Base-by-base conservation (phyloP, 2,113 vertebrate species). In the Pavo muticus region DNA sequence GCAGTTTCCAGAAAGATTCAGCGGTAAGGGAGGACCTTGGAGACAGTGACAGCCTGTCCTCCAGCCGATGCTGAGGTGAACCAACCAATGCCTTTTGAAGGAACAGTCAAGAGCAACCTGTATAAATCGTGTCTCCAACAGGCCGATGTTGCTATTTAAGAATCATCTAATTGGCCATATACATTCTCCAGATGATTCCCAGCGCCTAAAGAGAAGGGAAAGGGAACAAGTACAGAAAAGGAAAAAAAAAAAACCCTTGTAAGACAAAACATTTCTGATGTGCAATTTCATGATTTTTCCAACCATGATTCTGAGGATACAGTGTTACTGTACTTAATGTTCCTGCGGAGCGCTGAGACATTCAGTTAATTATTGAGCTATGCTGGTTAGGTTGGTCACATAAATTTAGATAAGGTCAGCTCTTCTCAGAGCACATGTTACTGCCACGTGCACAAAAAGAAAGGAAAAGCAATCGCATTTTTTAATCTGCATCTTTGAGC, bases 401-500 rank as follows among this genome's bases (percentile, higher is more conserved):
- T 42, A 35, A 91, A 61, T 83, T 75, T 67, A 76, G 42, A 24
- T 75, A 67, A 87, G 75, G 86, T 78, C 80, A 94, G 29, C 57
- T 57, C 35, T 39, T 35, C 68, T 37, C 14, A 7, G 32, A 7
- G 50, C 87, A 91, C 37, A 8, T 40, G 64, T 40, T 71, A 56
- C 54, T 92, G 64, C 72, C 78, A 84, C 1, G n/a, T 56, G 52
- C 54, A 57, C 56, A 52, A 57, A 32, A 45, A 57, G 27, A 37
- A 35, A 67, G 32, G 63, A 88, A 70, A 80, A 61, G 59, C 37
- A 74, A 57, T 69, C 76, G 37, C 44, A 83, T 71, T 19, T 71
- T 93, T 92, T 89, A 94, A 95, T 88, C 82, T 88, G 59, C 47
- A 52, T 67, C 52, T 87, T 68, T 60, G 75, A 93, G 45, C 23